Evolutionary conservation across 1,140 invertebrate species (phyloP).

Genomic region (Periplaneta americana): DNA sequence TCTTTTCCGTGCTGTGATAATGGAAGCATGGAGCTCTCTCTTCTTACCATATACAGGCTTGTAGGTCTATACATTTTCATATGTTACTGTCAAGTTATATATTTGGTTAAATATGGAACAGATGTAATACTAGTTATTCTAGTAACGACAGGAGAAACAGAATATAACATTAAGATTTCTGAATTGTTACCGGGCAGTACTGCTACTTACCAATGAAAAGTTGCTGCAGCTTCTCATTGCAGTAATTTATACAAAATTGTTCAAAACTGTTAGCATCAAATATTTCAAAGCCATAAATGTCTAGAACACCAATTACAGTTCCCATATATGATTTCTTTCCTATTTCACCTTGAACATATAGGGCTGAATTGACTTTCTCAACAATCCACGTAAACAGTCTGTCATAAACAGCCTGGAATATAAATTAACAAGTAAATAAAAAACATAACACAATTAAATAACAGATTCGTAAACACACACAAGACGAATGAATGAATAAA

Average conservation of each 20-base stretch:
- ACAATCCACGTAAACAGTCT: slow-evolving; percentile 91
- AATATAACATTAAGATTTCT: too few relatives aligned
- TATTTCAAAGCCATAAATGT: slow-evolving; percentile 96
- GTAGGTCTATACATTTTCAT: too few relatives aligned
- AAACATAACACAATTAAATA: neutral
- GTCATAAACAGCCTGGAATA: slow-evolving; percentile 87
- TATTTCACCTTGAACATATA: slow-evolving; percentile 51
- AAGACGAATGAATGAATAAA: too few relatives aligned
- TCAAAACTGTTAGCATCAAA: slow-evolving; percentile 93
- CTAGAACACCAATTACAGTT: slow-evolving; percentile 90
- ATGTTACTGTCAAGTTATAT: too few relatives aligned
- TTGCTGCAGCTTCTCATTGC: slow-evolving; percentile 95
- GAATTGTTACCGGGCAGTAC: too few relatives aligned
- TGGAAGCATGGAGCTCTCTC: too few relatives aligned
- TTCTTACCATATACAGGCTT: too few relatives aligned
- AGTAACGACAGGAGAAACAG: too few relatives aligned
- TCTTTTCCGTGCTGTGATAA: too few relatives aligned
- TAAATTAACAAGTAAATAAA: slow-evolving; percentile 25
- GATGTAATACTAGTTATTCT: too few relatives aligned
- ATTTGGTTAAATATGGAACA: too few relatives aligned
- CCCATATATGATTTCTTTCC: slow-evolving; percentile 56
- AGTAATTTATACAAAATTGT: slow-evolving; percentile 96
- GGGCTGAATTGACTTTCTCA: slow-evolving; percentile 78
- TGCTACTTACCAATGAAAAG: slow-evolving; percentile 79
- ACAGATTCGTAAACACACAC: neutral